Percentiles rank a stretch among this genome's conserved stretches.
These are phyloP conservation scores for Drosophila kanekoi DNA, from an alignment of 2,888 invertebrate genomes.

Conservation along the genomic window DNA sequence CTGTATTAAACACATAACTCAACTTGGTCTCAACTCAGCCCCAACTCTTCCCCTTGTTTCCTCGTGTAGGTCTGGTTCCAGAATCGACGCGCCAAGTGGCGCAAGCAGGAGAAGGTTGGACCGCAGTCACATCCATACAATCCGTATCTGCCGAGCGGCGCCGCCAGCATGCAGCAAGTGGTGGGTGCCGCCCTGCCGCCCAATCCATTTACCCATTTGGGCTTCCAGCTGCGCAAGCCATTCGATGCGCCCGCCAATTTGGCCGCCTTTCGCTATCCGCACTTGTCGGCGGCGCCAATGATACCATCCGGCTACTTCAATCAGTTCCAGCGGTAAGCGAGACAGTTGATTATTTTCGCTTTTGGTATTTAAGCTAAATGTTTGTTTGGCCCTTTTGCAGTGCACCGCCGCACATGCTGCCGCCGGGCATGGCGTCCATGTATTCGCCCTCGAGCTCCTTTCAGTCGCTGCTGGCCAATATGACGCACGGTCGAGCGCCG, in stretches of 20 bases:
- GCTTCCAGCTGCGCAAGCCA: slow-evolving; percentile 91
- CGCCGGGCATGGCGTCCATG: slow-evolving; percentile 87
- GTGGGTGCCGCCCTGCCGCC: slow-evolving; percentile 91
- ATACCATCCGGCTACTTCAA: slow-evolving; percentile 87
- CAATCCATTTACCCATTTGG: slow-evolving; percentile 92
- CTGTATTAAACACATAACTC: slow-evolving; percentile 73
- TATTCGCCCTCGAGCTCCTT: slow-evolving; percentile 89
- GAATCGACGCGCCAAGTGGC: slow-evolving; percentile 96
- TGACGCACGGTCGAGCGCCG: slow-evolving; percentile 85
- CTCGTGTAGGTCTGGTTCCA: slow-evolving; percentile 94
- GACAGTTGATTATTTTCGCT: neutral
- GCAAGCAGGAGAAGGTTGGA: slow-evolving; percentile 96
- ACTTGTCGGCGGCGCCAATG: slow-evolving; percentile 86
- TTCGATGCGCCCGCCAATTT: slow-evolving; percentile 89
- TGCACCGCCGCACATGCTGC: slow-evolving; percentile 88
- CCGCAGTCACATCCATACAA: slow-evolving; percentile 96
- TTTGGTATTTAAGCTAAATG: slow-evolving; percentile 5
- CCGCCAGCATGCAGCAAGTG: slow-evolving; percentile 88
- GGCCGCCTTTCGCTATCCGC: slow-evolving; percentile 90
- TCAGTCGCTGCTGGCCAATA: slow-evolving; percentile 90
- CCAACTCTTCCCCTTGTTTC: neutral
- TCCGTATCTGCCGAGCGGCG: slow-evolving; percentile 90
- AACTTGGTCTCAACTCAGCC: slow-evolving; percentile 19
- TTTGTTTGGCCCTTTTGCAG: slow-evolving; percentile 84
- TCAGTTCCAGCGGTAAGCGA: slow-evolving; percentile 85